phyloP scores from a whole-genome alignment of 2,888 invertebrate species.

The Plebejus argus region DNA sequence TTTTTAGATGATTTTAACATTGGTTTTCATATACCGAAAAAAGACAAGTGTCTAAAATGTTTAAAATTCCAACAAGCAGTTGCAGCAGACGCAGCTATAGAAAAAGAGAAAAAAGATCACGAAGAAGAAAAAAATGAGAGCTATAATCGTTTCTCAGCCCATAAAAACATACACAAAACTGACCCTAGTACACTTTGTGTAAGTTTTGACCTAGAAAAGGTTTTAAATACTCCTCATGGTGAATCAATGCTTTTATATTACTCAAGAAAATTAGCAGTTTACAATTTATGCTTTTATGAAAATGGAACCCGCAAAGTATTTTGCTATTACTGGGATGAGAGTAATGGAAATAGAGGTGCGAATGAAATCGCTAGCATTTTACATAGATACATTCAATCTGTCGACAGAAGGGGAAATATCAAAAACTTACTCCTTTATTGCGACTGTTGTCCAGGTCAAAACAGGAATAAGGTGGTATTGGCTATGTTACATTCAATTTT shows the following conservation, averaged over 20 bases:
- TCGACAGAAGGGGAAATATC: conserved; percentile 18
- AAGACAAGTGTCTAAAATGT: conserved; percentile 44
- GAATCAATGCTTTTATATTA: too few species aligned
- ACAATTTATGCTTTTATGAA: too few species aligned
- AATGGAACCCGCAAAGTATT: background rate
- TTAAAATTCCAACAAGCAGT: conserved; percentile 17
- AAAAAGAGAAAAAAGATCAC: too few species aligned
- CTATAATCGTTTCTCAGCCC: too few species aligned
- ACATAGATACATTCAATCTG: conserved; percentile 33
- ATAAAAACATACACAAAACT: too few species aligned
- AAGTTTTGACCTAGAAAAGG: background rate
- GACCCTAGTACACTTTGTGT: too few species aligned
- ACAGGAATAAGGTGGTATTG: conserved; percentile 26
- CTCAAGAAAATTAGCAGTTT: too few species aligned
- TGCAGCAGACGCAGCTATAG: too few species aligned
- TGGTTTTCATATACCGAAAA: conserved; percentile 44
- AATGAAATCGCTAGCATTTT: conserved; percentile 28
- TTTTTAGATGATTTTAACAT: conserved; percentile 39
- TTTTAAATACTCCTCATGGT: background rate
- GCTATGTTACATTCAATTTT: conserved; percentile 37
- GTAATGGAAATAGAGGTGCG: conserved; percentile 29
- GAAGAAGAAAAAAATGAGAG: too few species aligned
- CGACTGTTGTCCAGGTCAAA: conserved; percentile 27
- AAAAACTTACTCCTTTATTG: conserved; percentile 26
- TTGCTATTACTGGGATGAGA: conserved; percentile 31